Evolutionary conservation across 2,113 vertebrate genomes (phyloP), one percentile per base, ranked within the genome.

Genomic region (Cyrtonyx montezumae): DNA sequence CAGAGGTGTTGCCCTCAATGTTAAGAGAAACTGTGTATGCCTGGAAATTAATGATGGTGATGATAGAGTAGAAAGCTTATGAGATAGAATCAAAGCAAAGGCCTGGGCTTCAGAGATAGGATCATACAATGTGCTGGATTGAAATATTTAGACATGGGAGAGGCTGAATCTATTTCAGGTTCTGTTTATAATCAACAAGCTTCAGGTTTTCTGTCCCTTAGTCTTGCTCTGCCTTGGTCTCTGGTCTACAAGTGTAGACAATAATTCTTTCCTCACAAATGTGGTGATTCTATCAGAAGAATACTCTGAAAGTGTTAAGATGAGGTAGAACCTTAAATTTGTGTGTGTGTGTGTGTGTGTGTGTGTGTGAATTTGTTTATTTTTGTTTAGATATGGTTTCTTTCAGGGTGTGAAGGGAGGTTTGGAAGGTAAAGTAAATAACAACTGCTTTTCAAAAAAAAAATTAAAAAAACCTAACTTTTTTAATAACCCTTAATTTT

Each of bases 341-440:
- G n/a, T n/a, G 37, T 37, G 37, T 37, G 37, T 37, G 37, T 32
- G 18, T 11, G 2, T 36, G 13, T 36, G 58, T 55, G 28, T 49
- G 2, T 2, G 4, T 13, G 0, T 23, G n/a, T 69, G 5, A 7
- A 9, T 48, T n/a, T 56, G 2, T 2, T 8, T 10, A 0, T 25
- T 40, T 69, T 6, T 7, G 9, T 48, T n/a, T 55, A 16, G 14
- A 16, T 30, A 17, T 28, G 26, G 15, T 56, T 59, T 15, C 9
- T 37, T 8, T 8, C 1, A 2, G 3, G 6, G 1, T 4, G 18
- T 2, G 13, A 10, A 51, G 49, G 49, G 26, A 51, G 49, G 49
- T 13, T 51, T 51, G 49, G 5, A 34, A 28, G 1, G 3, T 48
- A 83, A 63, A 1, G 3, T 0, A 80, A 82, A 62, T 34, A 4